phyloP scores from a whole-genome alignment of 1,140 invertebrate species.

The Dendroctonus valens region DNA sequence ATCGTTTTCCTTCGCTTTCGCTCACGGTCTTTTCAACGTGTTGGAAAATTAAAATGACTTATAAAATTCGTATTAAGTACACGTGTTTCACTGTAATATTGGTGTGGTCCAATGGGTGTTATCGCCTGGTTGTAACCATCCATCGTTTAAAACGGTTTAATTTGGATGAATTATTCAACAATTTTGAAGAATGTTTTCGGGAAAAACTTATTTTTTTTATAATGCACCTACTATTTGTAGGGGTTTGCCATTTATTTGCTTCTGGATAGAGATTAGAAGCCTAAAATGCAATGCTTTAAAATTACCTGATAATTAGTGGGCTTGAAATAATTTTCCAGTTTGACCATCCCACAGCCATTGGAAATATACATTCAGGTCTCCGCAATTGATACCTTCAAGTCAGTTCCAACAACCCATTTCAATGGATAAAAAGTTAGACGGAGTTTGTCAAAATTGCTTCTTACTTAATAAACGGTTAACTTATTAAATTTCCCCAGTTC shows the following conservation, averaged over 20 bases:
- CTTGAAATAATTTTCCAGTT: not conserved
- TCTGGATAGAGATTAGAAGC: too few relatives aligned
- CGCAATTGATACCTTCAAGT: not conserved
- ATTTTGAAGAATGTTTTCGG: not conserved
- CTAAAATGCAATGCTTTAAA: not conserved
- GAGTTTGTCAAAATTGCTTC: conserved; percentile 7
- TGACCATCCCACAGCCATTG: conserved; percentile 8
- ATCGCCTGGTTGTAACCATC: not conserved
- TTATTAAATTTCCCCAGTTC: conserved; percentile 6
- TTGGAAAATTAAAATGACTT: conserved; percentile 10
- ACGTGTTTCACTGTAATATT: not conserved
- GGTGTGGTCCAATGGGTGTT: not conserved
- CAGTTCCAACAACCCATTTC: conserved; percentile 7
- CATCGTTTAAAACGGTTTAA: not conserved
- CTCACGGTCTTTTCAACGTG: conserved; percentile 2
- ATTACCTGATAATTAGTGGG: not conserved
- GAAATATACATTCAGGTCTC: conserved; percentile 8
- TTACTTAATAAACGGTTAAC: conserved; percentile 10
- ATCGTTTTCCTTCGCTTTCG: conserved; percentile 10
- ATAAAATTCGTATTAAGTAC: conserved; percentile 9
- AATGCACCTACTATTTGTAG: too few relatives aligned
- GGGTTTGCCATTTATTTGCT: too few relatives aligned
- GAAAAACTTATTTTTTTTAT: too few relatives aligned
- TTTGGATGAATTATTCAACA: not conserved
- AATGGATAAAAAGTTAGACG: conserved; percentile 5